These are phyloP conservation scores for Mesoclemmys tuberculata DNA, from an alignment of 2,113 vertebrate species.

Conservation along the genomic window DNA sequence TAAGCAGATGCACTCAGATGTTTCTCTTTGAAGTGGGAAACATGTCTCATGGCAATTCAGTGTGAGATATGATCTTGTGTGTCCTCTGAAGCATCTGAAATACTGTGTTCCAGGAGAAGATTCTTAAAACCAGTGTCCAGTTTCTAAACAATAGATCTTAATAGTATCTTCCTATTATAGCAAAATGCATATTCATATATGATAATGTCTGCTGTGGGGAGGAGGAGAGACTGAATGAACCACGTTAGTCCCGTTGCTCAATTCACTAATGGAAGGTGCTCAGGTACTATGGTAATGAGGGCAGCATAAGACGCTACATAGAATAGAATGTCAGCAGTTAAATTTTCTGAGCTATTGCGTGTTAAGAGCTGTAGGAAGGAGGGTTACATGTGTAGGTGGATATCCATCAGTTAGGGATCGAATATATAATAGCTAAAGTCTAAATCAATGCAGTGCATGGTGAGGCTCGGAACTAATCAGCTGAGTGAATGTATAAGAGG, in stretches of 20 bases:
- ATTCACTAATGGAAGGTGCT: neutral
- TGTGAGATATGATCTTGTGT: neutral
- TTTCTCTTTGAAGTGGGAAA: neutral
- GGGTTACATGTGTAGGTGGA: neutral
- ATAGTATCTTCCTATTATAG: neutral
- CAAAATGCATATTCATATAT: neutral
- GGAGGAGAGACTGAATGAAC: neutral
- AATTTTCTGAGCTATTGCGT: neutral
- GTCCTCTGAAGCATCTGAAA: neutral
- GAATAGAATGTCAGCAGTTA: neutral
- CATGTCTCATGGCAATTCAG: neutral
- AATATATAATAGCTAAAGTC: neutral
- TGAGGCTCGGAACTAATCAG: neutral
- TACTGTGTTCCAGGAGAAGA: neutral
- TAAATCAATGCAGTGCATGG: neutral
- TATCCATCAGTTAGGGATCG: neutral
- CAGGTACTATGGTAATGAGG: neutral
- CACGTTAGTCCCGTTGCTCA: neutral
- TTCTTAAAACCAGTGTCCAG: neutral
- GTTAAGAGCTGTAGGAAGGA: neutral
- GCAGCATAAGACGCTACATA: neutral
- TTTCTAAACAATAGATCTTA: neutral
- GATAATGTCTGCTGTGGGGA: neutral
- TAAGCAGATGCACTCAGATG: slow-evolving; percentile 10
- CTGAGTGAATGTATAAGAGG: neutral